phyloP scores from a whole-genome alignment of 2,113 vertebrate species.

The Galemys pyrenaicus region DNA sequence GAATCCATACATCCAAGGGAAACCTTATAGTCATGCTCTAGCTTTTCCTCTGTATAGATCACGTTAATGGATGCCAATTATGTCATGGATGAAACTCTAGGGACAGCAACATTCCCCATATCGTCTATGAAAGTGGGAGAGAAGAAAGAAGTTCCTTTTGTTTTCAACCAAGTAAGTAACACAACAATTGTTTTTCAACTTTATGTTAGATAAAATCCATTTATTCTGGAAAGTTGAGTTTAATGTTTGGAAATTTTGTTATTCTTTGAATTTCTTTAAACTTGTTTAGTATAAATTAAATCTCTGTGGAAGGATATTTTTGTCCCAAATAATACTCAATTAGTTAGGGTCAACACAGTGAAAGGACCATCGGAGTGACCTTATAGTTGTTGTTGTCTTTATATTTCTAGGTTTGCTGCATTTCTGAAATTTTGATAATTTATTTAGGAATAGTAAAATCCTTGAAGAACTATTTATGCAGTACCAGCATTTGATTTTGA shows the following conservation, averaged over 20 bases:
- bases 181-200: not conserved
- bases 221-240: not conserved
- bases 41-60: conserved; percentile 84
- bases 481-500: not conserved
- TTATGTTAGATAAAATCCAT: not conserved
- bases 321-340: not conserved
- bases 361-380: not conserved
- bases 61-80: conserved; percentile 99
- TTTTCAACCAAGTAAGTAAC: conserved; percentile 92
- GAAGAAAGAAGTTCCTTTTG: conserved; percentile 89
- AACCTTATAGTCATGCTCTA: not conserved
- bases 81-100: conserved; percentile 96
- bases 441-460: not conserved
- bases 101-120: conserved; percentile 90
- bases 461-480: not conserved
- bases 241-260: not conserved
- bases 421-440: not conserved
- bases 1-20: not conserved
- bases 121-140: conserved; percentile 90
- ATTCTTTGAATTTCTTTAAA: not conserved
- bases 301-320: not conserved
- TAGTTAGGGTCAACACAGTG: not conserved
- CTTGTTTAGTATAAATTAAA: not conserved
- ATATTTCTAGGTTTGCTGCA: not conserved
- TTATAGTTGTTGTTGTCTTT: not conserved